phyloP scores from a whole-genome alignment of 2,797 vertebrate species.

The Numenius phaeopus region DNA sequence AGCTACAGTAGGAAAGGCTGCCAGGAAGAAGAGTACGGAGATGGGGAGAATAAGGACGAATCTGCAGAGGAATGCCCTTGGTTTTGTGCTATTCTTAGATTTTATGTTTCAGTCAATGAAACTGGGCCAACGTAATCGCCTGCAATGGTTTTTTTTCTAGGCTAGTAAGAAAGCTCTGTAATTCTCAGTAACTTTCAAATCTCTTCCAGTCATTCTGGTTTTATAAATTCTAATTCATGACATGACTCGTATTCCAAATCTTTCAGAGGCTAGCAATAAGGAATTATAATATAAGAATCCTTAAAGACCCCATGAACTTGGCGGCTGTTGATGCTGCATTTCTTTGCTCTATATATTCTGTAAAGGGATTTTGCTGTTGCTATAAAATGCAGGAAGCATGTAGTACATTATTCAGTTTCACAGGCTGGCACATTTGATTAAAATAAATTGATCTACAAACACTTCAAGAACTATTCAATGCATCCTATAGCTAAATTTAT shows the following conservation, averaged over 20 bases:
- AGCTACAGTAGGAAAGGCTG: not conserved
- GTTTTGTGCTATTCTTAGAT: not conserved
- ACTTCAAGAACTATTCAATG: not conserved
- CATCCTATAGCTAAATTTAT: not conserved
- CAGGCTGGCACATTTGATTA: not conserved
- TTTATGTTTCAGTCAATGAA: not conserved
- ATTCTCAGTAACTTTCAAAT: not conserved
- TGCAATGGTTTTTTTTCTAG: not conserved
- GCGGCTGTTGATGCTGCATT: not conserved
- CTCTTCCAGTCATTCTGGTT: not conserved
- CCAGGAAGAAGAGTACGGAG: not conserved
- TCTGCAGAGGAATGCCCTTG: not conserved
- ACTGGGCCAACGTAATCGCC: not conserved
- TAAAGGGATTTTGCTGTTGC: not conserved
- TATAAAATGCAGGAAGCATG: not conserved
- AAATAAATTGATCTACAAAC: not conserved
- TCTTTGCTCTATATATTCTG: not conserved
- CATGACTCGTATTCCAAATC: not conserved
- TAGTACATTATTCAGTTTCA: not conserved
- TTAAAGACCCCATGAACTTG: not conserved
- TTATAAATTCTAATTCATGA: not conserved
- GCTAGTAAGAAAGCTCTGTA: not conserved
- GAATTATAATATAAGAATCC: not conserved
- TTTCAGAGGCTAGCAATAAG: not conserved
- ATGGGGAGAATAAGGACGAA: not conserved